Percentiles rank a stretch among this genome's conserved stretches.
phyloP scores from a whole-genome alignment of 2,797 vertebrate genomes.

The Sarcophilus harrisii region DNA sequence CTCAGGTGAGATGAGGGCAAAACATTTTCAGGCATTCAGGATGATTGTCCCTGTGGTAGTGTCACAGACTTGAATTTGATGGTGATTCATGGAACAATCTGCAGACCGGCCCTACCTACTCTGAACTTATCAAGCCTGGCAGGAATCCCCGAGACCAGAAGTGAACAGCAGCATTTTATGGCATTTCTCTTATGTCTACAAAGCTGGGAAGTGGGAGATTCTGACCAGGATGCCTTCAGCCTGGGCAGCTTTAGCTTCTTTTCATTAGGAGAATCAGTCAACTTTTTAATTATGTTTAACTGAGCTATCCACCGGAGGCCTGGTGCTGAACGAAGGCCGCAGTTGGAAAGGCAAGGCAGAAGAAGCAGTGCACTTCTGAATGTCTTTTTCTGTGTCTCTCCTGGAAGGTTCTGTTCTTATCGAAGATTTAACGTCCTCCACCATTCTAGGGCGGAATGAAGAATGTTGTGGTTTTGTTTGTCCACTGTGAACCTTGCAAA shows the following conservation, averaged over 20 bases:
- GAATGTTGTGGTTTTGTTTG: neutral
- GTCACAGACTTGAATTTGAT: neutral
- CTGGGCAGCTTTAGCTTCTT: neutral
- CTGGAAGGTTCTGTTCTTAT: neutral
- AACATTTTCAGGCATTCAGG: neutral
- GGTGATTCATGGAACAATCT: neutral
- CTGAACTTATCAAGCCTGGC: neutral
- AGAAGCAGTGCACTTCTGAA: neutral
- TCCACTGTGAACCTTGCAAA: neutral
- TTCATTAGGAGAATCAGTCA: neutral
- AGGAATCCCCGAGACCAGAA: neutral
- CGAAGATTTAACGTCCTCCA: neutral
- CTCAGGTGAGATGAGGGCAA: neutral
- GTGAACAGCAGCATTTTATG: neutral
- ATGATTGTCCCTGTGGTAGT: neutral
- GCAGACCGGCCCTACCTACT: neutral
- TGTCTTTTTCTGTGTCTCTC: constrained; percentile 6
- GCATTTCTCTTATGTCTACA: neutral
- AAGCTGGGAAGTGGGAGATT: neutral
- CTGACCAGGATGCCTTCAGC: neutral
- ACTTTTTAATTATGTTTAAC: neutral
- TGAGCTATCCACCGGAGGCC: neutral
- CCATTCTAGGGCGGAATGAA: neutral
- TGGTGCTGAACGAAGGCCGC: neutral
- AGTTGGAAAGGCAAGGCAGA: neutral